These are phyloP conservation scores for Colossoma macropomum DNA, from an alignment of 2,113 vertebrate genomes.

Conservation along the genomic window DNA sequence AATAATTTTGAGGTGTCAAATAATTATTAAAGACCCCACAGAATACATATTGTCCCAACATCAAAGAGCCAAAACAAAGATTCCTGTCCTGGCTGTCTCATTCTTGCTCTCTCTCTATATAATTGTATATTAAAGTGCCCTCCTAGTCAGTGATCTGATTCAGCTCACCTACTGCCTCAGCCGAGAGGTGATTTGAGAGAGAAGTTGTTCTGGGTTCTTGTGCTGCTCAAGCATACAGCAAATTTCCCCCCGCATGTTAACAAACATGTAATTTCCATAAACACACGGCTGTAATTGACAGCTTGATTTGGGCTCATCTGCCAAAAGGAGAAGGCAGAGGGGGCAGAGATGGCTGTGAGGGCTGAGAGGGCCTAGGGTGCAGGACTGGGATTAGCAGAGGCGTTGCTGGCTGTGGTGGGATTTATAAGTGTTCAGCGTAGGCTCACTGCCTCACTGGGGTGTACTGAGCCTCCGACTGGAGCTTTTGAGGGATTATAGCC, in stretches of 20 bases:
- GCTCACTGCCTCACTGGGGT: conserved; percentile 73
- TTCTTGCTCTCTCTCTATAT: background rate
- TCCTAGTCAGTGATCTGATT: conserved; percentile 75
- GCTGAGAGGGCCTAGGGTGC: conserved; percentile 66
- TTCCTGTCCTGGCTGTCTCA: background rate
- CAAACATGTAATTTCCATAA: conserved; percentile 86
- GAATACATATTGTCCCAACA: background rate
- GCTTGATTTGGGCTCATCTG: conserved; percentile 79
- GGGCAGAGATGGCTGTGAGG: conserved; percentile 58
- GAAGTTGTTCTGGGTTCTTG: conserved; percentile 78
- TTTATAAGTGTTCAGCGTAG: conserved; percentile 54
- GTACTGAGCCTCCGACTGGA: conserved; percentile 73
- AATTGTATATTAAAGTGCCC: conserved; percentile 66
- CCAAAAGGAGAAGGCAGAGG: conserved; percentile 42
- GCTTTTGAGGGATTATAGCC: conserved; percentile 75
- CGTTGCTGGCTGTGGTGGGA: conserved; percentile 28
- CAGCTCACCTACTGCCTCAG: conserved; percentile 74
- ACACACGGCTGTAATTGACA: conserved; percentile 81
- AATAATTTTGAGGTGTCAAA: too few species aligned
- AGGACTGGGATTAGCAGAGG: conserved; percentile 61
- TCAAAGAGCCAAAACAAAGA: background rate
- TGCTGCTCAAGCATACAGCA: conserved; percentile 80
- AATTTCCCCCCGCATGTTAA: conserved; percentile 83
- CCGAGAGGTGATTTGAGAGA: conserved; percentile 79
- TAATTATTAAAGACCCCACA: background rate